phyloP scores from a whole-genome alignment of 2,113 vertebrate species.

The Sapajus apella region DNA sequence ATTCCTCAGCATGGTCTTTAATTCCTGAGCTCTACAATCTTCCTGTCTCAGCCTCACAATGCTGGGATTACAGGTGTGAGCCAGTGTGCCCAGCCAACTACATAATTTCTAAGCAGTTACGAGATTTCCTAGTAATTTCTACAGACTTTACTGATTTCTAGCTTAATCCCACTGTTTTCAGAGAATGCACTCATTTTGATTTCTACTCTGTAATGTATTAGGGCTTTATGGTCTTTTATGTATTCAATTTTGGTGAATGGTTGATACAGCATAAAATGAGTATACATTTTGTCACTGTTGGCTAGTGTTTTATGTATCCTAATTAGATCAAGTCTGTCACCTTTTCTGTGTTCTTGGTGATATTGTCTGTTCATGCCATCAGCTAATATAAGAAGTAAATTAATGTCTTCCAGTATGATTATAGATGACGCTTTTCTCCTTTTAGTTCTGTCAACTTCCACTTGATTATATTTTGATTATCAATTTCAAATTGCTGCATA shows the following conservation, averaged over 20 bases:
- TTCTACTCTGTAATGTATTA: not conserved
- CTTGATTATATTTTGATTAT: not conserved
- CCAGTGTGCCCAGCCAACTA: not conserved
- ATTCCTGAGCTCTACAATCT: too few species aligned
- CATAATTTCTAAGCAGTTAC: not conserved
- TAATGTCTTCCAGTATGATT: not conserved
- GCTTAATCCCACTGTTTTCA: not conserved
- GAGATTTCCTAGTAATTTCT: not conserved
- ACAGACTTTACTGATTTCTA: not conserved
- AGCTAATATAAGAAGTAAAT: not conserved
- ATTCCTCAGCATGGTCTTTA: too few species aligned
- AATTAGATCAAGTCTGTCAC: not conserved
- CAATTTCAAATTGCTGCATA: not conserved
- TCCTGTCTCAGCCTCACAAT: too few species aligned
- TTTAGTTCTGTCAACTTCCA: not conserved
- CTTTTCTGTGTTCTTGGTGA: not conserved
- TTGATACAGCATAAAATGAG: not conserved
- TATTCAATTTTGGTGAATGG: not conserved
- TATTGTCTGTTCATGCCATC: not conserved
- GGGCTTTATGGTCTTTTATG: not conserved
- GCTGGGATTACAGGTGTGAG: too few species aligned
- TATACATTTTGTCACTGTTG: not conserved
- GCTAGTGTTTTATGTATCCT: not conserved
- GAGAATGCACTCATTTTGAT: not conserved
- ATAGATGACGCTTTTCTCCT: not conserved